Conservation (phyloP, 2,888 invertebrate genomes). For the Eulithis testata region DNA sequence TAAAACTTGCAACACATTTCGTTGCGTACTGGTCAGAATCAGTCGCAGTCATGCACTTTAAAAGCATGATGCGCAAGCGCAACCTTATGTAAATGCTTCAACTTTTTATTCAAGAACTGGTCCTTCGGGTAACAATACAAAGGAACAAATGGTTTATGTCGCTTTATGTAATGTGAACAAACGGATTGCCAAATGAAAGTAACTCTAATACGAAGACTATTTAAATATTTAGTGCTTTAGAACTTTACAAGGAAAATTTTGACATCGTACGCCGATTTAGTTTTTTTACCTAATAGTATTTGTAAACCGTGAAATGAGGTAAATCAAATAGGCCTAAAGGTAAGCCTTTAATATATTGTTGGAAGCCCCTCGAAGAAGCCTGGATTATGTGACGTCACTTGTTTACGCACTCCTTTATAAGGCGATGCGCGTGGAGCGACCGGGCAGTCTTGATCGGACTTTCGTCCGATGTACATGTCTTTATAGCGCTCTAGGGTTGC, state of each 20-base stretch:
- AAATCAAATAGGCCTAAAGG: not conserved
- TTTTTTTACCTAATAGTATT: not conserved
- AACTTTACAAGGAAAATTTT: too few relatives aligned
- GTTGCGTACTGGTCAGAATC: constrained; percentile 45
- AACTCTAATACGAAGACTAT: not conserved
- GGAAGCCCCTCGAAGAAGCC: too few relatives aligned
- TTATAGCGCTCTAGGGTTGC: too few relatives aligned
- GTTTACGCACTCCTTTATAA: too few relatives aligned
- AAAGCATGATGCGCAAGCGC: constrained; percentile 37
- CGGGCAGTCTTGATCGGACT: too few relatives aligned
- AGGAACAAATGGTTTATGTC: constrained; percentile 1
- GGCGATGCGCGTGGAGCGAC: too few relatives aligned
- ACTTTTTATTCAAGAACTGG: constrained; percentile 17
- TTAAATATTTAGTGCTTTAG: too few relatives aligned
- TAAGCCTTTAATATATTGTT: not conserved
- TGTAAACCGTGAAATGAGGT: not conserved
- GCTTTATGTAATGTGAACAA: constrained; percentile 3
- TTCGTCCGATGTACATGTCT: too few relatives aligned
- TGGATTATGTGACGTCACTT: too few relatives aligned
- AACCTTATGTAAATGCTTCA: constrained; percentile 20
- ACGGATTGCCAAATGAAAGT: constrained; percentile 2
- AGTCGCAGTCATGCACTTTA: constrained; percentile 46
- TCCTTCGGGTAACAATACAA: not conserved
- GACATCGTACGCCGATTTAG: too few relatives aligned
- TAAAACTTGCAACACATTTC: constrained; percentile 49